phyloP scores from a whole-genome alignment of 2,113 vertebrate genomes.

The Lepisosteus osseus region DNA sequence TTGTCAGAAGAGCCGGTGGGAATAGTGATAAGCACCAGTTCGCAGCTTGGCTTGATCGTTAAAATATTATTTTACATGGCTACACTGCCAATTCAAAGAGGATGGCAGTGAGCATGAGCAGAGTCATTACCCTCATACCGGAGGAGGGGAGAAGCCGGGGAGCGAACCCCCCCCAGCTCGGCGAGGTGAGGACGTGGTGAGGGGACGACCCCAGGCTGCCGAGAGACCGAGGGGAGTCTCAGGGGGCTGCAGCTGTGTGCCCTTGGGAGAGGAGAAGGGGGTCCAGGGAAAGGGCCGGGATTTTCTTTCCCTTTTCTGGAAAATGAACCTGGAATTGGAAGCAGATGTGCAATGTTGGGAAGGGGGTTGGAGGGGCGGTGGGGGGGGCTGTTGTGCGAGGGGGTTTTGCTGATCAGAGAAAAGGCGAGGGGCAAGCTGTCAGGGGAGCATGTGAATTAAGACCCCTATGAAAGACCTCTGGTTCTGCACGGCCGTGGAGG shows the following conservation, averaged over 20 bases:
- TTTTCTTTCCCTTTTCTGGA: slow-evolving; percentile 36
- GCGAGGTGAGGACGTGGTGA: not conserved
- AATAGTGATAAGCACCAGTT: no score
- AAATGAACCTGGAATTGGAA: slow-evolving; percentile 58
- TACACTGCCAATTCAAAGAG: no score
- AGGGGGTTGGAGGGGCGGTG: slow-evolving; percentile 18
- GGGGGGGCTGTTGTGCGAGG: slow-evolving; percentile 42
- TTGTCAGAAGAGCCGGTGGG: no score
- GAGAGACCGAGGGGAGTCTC: not conserved
- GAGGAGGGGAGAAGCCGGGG: no score
- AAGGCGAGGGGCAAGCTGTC: slow-evolving; percentile 18
- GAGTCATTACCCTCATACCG: no score
- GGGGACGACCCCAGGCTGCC: not conserved
- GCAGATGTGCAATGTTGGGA: slow-evolving; percentile 53
- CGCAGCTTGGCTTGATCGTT: no score
- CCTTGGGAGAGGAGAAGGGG: slow-evolving; percentile 46
- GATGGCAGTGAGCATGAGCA: no score
- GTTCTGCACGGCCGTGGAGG: slow-evolving; percentile 58
- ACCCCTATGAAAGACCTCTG: slow-evolving; percentile 53
- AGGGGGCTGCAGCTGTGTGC: slow-evolving; percentile 22
- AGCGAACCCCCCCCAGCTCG: no score
- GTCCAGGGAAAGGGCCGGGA: not conserved
- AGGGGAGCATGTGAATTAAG: slow-evolving; percentile 66
- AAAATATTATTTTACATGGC: no score
- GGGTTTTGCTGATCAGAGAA: slow-evolving; percentile 53